Evolutionary conservation across 2,888 invertebrate species (phyloP).

Genomic region (Tenodera sinensis): DNA sequence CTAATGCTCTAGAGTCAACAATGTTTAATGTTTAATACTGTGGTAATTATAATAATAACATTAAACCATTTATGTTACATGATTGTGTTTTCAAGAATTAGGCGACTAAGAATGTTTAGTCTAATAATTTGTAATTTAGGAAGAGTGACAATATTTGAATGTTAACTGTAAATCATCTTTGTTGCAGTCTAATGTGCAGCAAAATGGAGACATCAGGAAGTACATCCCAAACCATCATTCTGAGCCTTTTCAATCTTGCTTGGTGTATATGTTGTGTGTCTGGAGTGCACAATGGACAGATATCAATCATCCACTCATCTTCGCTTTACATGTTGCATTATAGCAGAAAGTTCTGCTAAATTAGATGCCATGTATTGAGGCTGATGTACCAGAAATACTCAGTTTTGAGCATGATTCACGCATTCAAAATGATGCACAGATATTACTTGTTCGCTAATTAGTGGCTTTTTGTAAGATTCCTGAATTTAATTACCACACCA

Average conservation of each 20-base stretch:
- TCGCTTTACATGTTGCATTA: neutral
- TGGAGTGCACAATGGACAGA: neutral
- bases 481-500: neutral
- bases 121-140: no score
- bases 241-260: neutral
- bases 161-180: neutral
- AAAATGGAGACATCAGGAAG: neutral
- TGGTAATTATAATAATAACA: no score
- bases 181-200: neutral
- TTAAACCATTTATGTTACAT: no score
- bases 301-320: neutral
- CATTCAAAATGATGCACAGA: neutral
- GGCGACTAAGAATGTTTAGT: no score
- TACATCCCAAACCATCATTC: neutral
- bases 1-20: no score
- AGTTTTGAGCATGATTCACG: neutral
- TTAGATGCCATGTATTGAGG: neutral
- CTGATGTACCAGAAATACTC: neutral
- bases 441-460: neutral
- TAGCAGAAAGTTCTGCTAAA: neutral
- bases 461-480: neutral
- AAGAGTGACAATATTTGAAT: neutral
- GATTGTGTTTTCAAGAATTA: no score
- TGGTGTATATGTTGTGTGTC: neutral
- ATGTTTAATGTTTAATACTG: no score